A percentile compares a stretch with the other conserved stretches of the same genome.
These are phyloP conservation scores for Melanotaenia trifasciata DNA, from an alignment of 2,797 vertebrate genomes.

Conservation along the genomic window DNA sequence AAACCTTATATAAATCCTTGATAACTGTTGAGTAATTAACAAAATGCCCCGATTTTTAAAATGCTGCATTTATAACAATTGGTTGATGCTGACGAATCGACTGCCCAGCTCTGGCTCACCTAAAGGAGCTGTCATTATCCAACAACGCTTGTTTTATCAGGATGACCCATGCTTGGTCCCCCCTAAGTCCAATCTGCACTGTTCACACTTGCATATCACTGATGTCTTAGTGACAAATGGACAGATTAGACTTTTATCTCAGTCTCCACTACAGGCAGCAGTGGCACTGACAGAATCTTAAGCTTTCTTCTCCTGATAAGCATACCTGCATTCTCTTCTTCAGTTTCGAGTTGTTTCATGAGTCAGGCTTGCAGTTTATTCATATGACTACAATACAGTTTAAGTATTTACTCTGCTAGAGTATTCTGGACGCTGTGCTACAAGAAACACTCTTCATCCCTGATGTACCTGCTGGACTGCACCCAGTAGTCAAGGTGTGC, in stretches of 20 bases:
- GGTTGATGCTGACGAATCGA: neutral
- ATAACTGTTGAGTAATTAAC: neutral
- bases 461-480: conserved; percentile 70
- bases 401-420: conserved; percentile 9
- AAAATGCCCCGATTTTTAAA: conserved; percentile 1
- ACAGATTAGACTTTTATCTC: conserved; percentile 55
- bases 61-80: neutral
- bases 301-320: conserved; percentile 17
- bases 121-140: conserved; percentile 19
- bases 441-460: conserved; percentile 38
- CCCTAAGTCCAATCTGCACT: conserved; percentile 29
- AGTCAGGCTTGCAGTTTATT: neutral
- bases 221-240: conserved; percentile 30
- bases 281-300: neutral
- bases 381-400: conserved; percentile 8
- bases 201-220: conserved; percentile 49
- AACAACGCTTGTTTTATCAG: conserved; percentile 35
- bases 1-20: neutral
- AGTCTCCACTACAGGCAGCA: conserved; percentile 5
- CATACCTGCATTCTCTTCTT: neutral
- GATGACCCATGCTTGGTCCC: conserved; percentile 34
- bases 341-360: neutral
- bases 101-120: conserved; percentile 18
- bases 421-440: conserved; percentile 15
- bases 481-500: conserved; percentile 71